Evolutionary conservation across 2,797 vertebrate genomes (phyloP).

Genomic region (Pipistrellus pipistrellus): DNA sequence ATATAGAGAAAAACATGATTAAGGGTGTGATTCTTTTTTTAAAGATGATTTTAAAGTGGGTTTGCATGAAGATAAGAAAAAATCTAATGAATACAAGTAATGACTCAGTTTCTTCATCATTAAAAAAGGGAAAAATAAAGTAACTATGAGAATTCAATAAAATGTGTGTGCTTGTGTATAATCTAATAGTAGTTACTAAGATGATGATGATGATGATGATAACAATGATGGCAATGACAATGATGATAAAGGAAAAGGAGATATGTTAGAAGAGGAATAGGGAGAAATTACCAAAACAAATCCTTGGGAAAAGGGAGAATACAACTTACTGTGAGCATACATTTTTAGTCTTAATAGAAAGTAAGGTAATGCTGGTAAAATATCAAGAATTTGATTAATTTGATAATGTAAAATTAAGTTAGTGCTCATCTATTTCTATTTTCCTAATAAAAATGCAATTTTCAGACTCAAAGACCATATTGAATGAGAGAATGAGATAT

Average conservation of each 20-base stretch:
- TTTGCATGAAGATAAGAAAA: not conserved
- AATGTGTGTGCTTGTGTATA: not conserved
- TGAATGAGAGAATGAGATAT: not conserved
- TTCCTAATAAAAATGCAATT: not conserved
- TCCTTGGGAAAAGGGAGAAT: not conserved
- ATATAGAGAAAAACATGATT: not conserved
- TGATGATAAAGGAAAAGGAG: not conserved
- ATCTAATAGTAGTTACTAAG: not conserved
- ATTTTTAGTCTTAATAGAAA: not conserved
- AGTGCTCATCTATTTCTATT: not conserved
- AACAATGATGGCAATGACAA: not conserved
- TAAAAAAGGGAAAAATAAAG: not conserved
- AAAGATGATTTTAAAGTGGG: not conserved
- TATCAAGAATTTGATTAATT: not conserved
- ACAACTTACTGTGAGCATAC: not conserved
- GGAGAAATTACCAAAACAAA: not conserved
- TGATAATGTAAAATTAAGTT: not conserved
- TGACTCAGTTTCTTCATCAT: not conserved
- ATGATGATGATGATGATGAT: not conserved
- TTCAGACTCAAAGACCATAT: not conserved
- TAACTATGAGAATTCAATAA: not conserved
- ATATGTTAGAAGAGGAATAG: not conserved
- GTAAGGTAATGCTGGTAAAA: not conserved
- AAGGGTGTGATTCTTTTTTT: not conserved
- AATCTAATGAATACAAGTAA: not conserved